Conservation (phyloP, 2,888 invertebrate genomes). For the Steromphala cineraria region DNA sequence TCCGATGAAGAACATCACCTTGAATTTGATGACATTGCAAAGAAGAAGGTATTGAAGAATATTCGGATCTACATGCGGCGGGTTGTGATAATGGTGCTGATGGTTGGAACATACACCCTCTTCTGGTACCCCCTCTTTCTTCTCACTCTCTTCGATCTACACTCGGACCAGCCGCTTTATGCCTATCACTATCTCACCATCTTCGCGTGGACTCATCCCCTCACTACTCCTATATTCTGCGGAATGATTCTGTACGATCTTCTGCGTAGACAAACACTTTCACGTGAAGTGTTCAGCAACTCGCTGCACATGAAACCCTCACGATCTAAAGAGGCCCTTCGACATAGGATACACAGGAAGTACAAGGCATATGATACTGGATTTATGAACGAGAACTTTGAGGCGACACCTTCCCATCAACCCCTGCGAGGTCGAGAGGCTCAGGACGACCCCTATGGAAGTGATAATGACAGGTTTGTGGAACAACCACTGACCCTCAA, state of each 20-base stretch:
- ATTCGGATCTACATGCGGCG: constrained; percentile 55
- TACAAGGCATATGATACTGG: constrained; percentile 30
- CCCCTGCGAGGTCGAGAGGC: neutral
- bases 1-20: constrained; percentile 36
- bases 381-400: constrained; percentile 34
- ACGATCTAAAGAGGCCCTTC: constrained; percentile 31
- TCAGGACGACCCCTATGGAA: neutral
- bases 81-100: constrained; percentile 55
- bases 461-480: constrained; percentile 10
- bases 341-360: constrained; percentile 20
- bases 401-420: constrained; percentile 16
- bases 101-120: constrained; percentile 81
- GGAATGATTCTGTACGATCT: constrained; percentile 63
- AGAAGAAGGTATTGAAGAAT: constrained; percentile 30
- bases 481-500: neutral
- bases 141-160: constrained; percentile 81
- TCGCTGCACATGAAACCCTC: constrained; percentile 56
- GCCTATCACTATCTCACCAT: constrained; percentile 73
- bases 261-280: constrained; percentile 47
- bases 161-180: constrained; percentile 58
- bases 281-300: constrained; percentile 57
- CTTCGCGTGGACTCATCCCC: constrained; percentile 72
- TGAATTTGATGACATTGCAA: constrained; percentile 34
- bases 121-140: constrained; percentile 95
- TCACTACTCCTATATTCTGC: constrained; percentile 71